Evolutionary conservation across 2,113 vertebrate genomes (phyloP).

Genomic region (Emydocephalus ijimae): DNA sequence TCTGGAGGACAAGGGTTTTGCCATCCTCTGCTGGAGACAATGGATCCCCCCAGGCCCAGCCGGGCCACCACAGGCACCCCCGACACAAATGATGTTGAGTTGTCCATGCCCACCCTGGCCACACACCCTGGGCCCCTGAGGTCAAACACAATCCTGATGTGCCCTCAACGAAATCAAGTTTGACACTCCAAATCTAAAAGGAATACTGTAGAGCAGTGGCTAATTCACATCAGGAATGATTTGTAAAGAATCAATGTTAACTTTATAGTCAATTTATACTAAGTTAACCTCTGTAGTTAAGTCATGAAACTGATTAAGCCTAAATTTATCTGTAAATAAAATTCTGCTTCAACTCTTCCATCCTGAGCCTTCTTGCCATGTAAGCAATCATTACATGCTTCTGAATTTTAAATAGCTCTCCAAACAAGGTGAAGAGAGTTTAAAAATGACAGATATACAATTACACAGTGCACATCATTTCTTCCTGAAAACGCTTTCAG

Average conservation of each 20-base stretch:
- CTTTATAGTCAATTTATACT: background rate
- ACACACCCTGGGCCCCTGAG: too few species aligned
- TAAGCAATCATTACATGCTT: background rate
- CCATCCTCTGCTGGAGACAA: too few species aligned
- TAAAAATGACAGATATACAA: background rate
- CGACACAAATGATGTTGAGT: too few species aligned
- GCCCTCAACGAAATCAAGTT: too few species aligned
- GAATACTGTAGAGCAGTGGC: background rate
- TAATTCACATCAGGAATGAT: background rate
- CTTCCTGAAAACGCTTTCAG: background rate
- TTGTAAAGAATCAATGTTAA: background rate
- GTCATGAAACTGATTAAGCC: background rate
- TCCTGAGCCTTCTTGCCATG: background rate
- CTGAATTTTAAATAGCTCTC: background rate
- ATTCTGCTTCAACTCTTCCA: background rate
- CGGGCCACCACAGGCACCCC: too few species aligned
- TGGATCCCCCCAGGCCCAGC: too few species aligned
- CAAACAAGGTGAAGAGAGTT: background rate
- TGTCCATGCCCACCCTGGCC: too few species aligned
- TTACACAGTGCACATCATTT: background rate
- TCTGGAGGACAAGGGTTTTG: too few species aligned
- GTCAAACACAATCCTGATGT: too few species aligned
- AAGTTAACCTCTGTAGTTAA: background rate
- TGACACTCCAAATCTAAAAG: background rate
- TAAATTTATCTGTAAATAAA: background rate